Base-by-base conservation (phyloP, 2,113 vertebrate genomes). In the Micronycteris hirsuta region DNA sequence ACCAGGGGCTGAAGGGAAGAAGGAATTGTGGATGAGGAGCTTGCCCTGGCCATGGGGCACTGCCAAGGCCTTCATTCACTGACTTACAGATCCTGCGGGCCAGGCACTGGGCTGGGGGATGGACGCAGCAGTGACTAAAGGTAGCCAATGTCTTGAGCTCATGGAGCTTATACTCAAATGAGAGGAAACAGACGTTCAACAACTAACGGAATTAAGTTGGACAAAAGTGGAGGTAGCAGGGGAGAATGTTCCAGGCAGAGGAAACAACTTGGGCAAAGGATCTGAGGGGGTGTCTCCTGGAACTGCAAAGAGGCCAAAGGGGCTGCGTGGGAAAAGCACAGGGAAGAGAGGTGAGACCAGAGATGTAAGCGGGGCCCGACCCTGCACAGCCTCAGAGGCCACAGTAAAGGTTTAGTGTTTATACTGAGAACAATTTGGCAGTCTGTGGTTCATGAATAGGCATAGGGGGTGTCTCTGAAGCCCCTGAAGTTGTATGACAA, bases 261-360 rank as follows among this genome's bases (percentile, higher is more conserved):
- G 52, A 95, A 91, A 93, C 28, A 74, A 80, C 65, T 88, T 78
- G n/a, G 36, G 47, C 78, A 93, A 94, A 96, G 28, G 43, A 52
- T 58, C 70, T 31, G 54, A 92, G 52, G 71, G 84, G 3, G 13
- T 83, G 86, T 78, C 93, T 92, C 52, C 19, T 93, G 68, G 80
- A 97, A 92, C 58, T 88, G 31, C 28, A 77, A 88, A 89, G 80
- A 93, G 45, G 70, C 88, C 85, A 65, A 45, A 1, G 12, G 70
- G 41, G 67, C 52, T 54, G 31, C 63, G 45, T 38, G 43, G 68
- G 47, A 70, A 87, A 78, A 47, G 38, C 47, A 80, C 47, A 89
- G 45, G 36, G 61, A 38, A 82, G 15, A 82, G 24, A 61, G 63
- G 58, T 12, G 3, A 96, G 58, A 52, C 9, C 70, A 31, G 58